Evolutionary conservation across 2,113 vertebrate species (phyloP), one percentile per base, ranked within the genome.

Genomic region (Prietella phreatophila): DNA sequence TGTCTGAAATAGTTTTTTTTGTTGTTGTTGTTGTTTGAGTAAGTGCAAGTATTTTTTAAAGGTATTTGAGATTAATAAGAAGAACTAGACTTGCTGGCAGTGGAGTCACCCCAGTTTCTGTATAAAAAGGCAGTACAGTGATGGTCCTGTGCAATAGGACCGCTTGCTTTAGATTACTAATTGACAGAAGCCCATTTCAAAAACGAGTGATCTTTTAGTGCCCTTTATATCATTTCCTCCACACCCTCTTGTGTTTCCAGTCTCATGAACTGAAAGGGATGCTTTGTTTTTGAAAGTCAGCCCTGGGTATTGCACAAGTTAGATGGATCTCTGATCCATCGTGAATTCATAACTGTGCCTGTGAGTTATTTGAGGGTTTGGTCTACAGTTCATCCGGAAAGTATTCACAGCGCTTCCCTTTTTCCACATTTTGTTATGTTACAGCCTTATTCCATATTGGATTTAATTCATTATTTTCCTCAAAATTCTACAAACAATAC

Each of bases 211-310:
- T 36, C 65, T 69, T 82, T 87, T 67, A 88, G 87, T 94, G 92
- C 92, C 92, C 91, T 71, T 56, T 76, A 87, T 89, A 94, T 93
- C 91, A 92, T 90, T 83, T 56, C 75, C 82, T 79, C n/a, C 22
- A 65, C 36, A 55, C 19, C 65, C 55, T 89, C 88, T 86, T 76
- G 55, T 84, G 63, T 92, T 89, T 55, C 90, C 89, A 13, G 63
- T 92, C 89, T 89, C 89, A 15, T 85, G 86, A 92, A 89, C 86
- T 93, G 91, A 95, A 95, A 91, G 91, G 93, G 89, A 87, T 13
- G 91, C 93, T 92, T 94, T 95, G 94, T 95, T 90, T 88, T 53
- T 61, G 22, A 84, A 55, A 84, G 91, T 25, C 50, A 86, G 90
- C 91, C 91, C 84, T 87, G 87, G 88, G 90, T 89, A 75, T 84